Conservation (phyloP, 2,797 vertebrate genomes). For the Lithobates pipiens region DNA sequence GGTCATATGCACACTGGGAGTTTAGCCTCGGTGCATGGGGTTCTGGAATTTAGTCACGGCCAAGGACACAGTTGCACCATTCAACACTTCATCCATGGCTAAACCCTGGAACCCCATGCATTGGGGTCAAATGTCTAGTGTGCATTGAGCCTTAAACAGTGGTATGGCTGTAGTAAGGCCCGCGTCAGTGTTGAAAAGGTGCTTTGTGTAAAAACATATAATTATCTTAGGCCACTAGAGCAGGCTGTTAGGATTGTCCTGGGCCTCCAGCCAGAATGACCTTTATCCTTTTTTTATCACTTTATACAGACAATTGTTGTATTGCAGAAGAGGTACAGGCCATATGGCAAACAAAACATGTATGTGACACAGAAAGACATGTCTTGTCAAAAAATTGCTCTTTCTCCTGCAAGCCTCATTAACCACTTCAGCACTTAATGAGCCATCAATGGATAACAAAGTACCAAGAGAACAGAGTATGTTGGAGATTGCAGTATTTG, state of each 20-base stretch:
- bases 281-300: neutral
- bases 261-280: neutral
- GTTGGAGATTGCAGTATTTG: constrained; percentile 10
- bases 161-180: no score
- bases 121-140: no score
- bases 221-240: neutral
- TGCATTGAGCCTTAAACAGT: no score
- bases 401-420: constrained; percentile 8
- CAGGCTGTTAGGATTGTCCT: neutral
- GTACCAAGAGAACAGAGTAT: constrained; percentile 7
- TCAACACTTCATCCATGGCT: no score
- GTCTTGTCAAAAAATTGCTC: neutral
- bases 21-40: no score
- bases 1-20: no score
- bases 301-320: neutral
- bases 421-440: constrained; percentile 42
- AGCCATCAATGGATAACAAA: constrained; percentile 26
- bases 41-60: no score
- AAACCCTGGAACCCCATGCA: no score
- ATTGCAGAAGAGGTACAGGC: neutral
- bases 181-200: no score
- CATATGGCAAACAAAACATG: neutral
- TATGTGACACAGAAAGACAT: neutral
- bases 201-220: neutral
- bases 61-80: no score